These are phyloP conservation scores for Heliconius charithonia DNA, from an alignment of 2,888 invertebrate genomes.

Conservation along the genomic window DNA sequence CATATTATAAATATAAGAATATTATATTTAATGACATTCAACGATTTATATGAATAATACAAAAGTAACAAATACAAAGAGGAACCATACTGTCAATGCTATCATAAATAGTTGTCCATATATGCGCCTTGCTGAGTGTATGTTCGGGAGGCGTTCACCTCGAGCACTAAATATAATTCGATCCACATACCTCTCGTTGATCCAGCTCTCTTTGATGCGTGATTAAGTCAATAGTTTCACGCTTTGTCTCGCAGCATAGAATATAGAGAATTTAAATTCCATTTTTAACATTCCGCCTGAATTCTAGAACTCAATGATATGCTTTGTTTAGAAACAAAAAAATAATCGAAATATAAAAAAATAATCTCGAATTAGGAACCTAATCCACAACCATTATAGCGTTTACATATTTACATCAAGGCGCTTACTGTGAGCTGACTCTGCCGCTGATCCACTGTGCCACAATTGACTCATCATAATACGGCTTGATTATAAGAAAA, in stretches of 20 bases:
- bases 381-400: background rate
- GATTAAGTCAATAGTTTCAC: slow-evolving; percentile 19
- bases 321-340: background rate
- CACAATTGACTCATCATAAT: too few relatives aligned
- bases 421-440: background rate
- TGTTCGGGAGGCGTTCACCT: slow-evolving; percentile 45
- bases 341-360: background rate
- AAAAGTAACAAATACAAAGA: slow-evolving; percentile 20
- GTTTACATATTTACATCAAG: background rate
- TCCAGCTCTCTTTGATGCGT: slow-evolving; percentile 31
- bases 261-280: background rate
- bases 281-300: background rate
- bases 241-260: background rate
- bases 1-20: background rate
- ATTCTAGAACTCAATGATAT: background rate
- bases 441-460: too few relatives aligned
- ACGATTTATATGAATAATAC: background rate
- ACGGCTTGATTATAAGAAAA: too few relatives aligned
- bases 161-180: slow-evolving; percentile 46
- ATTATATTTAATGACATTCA: background rate
- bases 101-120: slow-evolving; percentile 38
- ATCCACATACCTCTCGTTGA: slow-evolving; percentile 38
- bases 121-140: slow-evolving; percentile 28
- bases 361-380: background rate
- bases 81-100: slow-evolving; percentile 26